Conservation (phyloP, 2,797 vertebrate genomes). For the Potorous gilbertii region DNA sequence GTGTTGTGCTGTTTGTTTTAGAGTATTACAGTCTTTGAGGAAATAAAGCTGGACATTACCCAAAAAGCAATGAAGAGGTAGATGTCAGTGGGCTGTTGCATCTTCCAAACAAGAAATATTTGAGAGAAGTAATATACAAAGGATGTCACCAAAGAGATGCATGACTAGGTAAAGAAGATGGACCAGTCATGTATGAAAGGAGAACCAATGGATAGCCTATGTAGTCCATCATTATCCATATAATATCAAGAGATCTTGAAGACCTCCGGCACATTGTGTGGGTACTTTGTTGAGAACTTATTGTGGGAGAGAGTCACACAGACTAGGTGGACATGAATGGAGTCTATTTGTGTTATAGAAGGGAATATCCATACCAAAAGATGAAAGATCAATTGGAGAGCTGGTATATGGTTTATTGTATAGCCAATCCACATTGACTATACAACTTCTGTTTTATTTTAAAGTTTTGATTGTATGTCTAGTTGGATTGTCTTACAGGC, state of each 20-base stretch:
- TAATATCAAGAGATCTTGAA: not conserved
- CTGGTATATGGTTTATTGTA: not conserved
- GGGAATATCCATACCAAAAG: not conserved
- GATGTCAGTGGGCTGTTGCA: not conserved
- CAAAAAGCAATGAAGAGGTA: not conserved
- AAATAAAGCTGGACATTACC: not conserved
- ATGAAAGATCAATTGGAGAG: not conserved
- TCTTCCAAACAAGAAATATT: not conserved
- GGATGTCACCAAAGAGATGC: not conserved
- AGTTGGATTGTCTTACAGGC: not conserved
- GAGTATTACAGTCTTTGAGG: not conserved
- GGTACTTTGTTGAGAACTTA: not conserved
- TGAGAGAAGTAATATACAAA: not conserved
- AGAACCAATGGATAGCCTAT: no score
- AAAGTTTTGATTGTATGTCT: not conserved
- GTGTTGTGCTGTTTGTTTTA: not conserved
- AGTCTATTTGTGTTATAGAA: not conserved
- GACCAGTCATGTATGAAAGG: not conserved
- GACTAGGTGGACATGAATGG: not conserved
- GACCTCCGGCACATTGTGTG: not conserved
- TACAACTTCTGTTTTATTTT: not conserved
- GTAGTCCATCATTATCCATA: not conserved
- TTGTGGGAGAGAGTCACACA: not conserved
- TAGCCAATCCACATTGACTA: not conserved
- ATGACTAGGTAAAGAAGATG: not conserved